A percentile compares a stretch with the other conserved stretches of the same genome.
phyloP scores from a whole-genome alignment of 2,797 vertebrate genomes.

The Psittacula echo region DNA sequence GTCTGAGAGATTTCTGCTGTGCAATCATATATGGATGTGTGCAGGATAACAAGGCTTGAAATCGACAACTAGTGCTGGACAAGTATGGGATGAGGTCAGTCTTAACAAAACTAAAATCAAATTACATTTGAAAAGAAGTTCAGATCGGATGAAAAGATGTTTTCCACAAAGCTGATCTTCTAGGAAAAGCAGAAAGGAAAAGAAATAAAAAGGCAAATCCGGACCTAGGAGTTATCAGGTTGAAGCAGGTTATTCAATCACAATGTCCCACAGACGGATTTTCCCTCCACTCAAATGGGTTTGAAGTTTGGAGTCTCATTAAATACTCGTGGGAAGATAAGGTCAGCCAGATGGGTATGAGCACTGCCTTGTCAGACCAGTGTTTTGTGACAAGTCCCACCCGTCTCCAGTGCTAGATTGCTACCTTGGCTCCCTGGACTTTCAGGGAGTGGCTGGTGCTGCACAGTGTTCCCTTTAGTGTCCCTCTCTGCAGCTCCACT shows the following conservation, averaged over 20 bases:
- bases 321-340: neutral
- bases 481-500: neutral
- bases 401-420: neutral
- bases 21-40: neutral
- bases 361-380: neutral
- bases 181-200: neutral
- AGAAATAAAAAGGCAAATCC: neutral
- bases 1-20: neutral
- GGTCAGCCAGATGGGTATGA: neutral
- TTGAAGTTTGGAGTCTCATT: neutral
- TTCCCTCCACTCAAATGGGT: neutral
- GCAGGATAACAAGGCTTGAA: constrained; percentile 13
- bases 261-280: neutral
- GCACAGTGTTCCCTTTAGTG: neutral
- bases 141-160: neutral
- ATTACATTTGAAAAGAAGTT: neutral
- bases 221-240: neutral
- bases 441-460: neutral
- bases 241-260: neutral
- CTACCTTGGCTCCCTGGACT: neutral
- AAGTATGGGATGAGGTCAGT: neutral
- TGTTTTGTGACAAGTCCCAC: neutral
- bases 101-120: constrained; percentile 15
- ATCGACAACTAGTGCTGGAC: neutral
- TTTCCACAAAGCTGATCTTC: neutral